Conservation (phyloP, 2,797 vertebrate species). For the Danio choprae region DNA sequence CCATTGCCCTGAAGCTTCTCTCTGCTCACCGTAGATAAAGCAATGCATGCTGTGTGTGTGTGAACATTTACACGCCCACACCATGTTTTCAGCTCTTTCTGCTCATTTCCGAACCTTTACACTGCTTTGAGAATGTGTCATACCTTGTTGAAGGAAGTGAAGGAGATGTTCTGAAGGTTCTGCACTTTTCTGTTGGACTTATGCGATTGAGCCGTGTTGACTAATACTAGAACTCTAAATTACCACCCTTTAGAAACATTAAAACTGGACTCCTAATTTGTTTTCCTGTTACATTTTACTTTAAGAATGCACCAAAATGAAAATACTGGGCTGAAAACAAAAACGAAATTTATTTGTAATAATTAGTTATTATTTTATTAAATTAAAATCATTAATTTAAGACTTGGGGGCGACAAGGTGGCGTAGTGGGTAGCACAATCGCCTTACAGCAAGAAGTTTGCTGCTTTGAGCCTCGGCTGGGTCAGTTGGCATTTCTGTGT, state of each 20-base stretch:
- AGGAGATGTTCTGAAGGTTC: conserved; percentile 9
- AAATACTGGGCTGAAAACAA: neutral
- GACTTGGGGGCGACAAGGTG: no score
- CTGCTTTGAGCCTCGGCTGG: no score
- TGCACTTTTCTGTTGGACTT: neutral
- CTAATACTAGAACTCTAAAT: neutral
- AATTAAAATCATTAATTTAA: no score
- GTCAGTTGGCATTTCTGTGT: no score
- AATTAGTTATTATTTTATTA: no score
- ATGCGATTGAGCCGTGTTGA: neutral
- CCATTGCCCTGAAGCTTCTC: conserved; percentile 62
- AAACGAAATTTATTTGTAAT: neutral
- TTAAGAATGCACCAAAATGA: neutral
- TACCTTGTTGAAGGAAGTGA: conserved; percentile 17
- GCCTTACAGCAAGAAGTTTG: no score
- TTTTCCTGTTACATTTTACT: neutral
- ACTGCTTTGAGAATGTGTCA: conserved; percentile 20
- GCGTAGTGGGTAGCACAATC: no score
- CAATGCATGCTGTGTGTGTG: conserved; percentile 37
- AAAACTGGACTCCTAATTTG: neutral
- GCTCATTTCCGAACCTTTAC: conserved; percentile 25
- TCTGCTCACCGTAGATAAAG: conserved; percentile 73
- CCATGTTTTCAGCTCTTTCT: conserved; percentile 41
- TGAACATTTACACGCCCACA: conserved; percentile 37
- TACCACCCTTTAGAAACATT: neutral